phyloP scores from a whole-genome alignment of 2,888 invertebrate species.

The Amaurobius ferox region DNA sequence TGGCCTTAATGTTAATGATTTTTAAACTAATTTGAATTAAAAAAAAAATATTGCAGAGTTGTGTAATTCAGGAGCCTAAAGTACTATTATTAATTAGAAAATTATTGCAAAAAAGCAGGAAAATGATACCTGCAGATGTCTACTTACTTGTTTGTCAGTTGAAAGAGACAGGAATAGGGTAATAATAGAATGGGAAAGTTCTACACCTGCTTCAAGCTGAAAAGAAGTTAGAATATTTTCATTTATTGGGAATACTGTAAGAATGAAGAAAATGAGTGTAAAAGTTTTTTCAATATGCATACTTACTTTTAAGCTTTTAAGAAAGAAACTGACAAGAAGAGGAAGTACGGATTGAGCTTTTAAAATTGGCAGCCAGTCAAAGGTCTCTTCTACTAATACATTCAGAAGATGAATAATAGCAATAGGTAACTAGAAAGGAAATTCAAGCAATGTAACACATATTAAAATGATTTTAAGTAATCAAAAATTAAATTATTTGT shows the following conservation, averaged over 20 bases:
- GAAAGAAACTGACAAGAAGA: conserved; percentile 51
- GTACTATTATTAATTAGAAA: no score
- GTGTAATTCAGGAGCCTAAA: no score
- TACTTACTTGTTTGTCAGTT: conserved; percentile 59
- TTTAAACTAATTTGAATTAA: no score
- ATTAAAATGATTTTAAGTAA: not conserved
- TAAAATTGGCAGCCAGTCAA: conserved; percentile 56
- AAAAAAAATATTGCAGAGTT: no score
- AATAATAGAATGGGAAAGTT: conserved; percentile 55
- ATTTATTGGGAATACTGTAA: not conserved
- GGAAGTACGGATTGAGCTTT: conserved; percentile 42
- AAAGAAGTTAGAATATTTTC: not conserved
- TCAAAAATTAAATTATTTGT: no score
- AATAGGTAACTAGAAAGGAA: conserved; percentile 52
- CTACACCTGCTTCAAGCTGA: conserved; percentile 57
- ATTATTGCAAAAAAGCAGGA: no score
- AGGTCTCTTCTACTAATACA: conserved; percentile 46
- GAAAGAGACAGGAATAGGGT: conserved; percentile 59
- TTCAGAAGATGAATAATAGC: conserved; percentile 58
- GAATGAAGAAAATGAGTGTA: not conserved
- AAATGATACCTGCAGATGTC: no score
- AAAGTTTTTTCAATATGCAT: not conserved
- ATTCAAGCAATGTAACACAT: not conserved
- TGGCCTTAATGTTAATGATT: no score
- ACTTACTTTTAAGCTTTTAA: conserved; percentile 58